Evolutionary conservation across 2,797 vertebrate genomes (phyloP), one percentile per base, ranked within the genome.

Genomic region (Trematomus bernacchii): DNA sequence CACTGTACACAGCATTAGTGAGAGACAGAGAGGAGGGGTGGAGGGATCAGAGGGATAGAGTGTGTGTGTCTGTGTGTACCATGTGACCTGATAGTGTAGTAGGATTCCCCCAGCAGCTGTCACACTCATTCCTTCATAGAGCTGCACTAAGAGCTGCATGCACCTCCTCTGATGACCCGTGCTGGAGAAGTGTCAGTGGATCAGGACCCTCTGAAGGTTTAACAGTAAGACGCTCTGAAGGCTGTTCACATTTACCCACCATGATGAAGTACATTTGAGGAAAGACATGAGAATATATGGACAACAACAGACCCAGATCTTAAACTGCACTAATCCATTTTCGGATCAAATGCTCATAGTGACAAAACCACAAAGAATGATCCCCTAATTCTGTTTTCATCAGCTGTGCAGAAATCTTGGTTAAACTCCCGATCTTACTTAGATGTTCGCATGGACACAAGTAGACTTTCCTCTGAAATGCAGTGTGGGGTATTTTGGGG

Each of bases 61-160:
- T 30, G 52, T 62, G 53, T 42, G 59, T 59, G 67, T 65, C 62
- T 57, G 68, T 63, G 61, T 64, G 71, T 37, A 88, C 88, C 93
- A 94, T 87, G 91, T 95, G 93, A 94, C 86, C 79, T 79, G 50
- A 66, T 61, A 72, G 71, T 72, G 87, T 86, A 83, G 91, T 90
- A 92, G 90, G 89, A 93, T 90, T 91, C 87, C 85, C 72, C 79
- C 80, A 85, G 76, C 92, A 93, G 91, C 91, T 89, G 92, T 90
- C 84, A 59, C 66, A 71, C 78, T 93, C 86, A 90, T 89, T 89
- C 85, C 87, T 85, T 76, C 79, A 71, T 71, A 69, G 43, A 21
- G 75, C 69, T 51, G 47, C 67, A 79, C 69, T 53, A 15, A 61
- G 48, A 81, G 79, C 66, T 33, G 50, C 61, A 66, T 58, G n/a